These are phyloP conservation scores for Zoanthus gigantus DNA, from an alignment of 92 coral and sea anemone species.

Conservation along the genomic window DNA sequence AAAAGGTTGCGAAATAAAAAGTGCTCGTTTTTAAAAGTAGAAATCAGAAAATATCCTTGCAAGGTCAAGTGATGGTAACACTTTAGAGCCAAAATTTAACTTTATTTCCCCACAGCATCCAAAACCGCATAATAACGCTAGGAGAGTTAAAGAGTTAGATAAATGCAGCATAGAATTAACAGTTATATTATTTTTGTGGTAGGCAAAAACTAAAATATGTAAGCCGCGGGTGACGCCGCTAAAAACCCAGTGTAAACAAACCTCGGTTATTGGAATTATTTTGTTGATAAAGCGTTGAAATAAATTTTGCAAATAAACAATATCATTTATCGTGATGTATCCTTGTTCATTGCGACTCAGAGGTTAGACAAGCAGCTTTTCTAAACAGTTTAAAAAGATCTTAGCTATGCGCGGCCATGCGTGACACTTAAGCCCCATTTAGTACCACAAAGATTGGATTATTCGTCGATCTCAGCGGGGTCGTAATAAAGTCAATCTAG, in stretches of 20 bases:
- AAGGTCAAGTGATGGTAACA: background rate
- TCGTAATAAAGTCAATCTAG: slow-evolving; percentile 23
- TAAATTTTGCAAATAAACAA: slow-evolving; percentile 27
- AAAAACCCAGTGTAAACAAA: slow-evolving; percentile 28
- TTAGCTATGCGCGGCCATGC: slow-evolving; percentile 24
- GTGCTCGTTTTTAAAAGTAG: background rate
- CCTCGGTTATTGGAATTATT: slow-evolving; percentile 22
- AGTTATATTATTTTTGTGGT: slow-evolving; percentile 3
- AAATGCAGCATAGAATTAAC: background rate
- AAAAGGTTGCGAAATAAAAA: background rate
- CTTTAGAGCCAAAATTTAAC: background rate
- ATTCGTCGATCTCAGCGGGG: slow-evolving; percentile 30
- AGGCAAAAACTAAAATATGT: background rate
- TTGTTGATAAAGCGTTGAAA: slow-evolving; percentile 14
- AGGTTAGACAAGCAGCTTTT: background rate
- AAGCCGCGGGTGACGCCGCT: slow-evolving; percentile 43
- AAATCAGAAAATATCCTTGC: background rate
- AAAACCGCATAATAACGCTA: slow-evolving; percentile 32
- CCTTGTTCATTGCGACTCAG: background rate
- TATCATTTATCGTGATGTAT: background rate
- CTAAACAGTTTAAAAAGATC: background rate
- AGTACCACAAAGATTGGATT: slow-evolving; percentile 12
- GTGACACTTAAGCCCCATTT: slow-evolving; percentile 7
- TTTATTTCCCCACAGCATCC: background rate
- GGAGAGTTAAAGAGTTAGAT: background rate